Evolutionary conservation across 2,113 vertebrate species (phyloP), one percentile per base, ranked within the genome.

Genomic region (Mugil cephalus): DNA sequence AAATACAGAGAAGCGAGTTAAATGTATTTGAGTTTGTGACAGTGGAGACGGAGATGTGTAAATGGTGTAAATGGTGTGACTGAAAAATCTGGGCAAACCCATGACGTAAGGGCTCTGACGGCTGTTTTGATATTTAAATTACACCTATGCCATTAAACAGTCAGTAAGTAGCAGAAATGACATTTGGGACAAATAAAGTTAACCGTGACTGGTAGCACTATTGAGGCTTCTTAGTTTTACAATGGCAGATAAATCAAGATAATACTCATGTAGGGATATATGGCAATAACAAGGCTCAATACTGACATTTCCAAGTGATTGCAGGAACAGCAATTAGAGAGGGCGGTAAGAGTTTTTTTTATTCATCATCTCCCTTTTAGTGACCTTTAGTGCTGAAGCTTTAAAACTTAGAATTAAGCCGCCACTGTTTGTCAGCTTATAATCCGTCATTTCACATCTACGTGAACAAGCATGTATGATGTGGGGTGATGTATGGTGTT

Each of bases 101-200:
- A 18, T 19, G 8, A 10, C 40, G 21, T 53, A 4, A 60, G 47
- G 7, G 30, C 14, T 6, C 11, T 30, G 17, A 10, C 34, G 7
- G 19, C 11, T n/a, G 30, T 11, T 15, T 45, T 12, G 42, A 47
- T 69, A 60, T 35, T 14, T 59, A 19, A 71, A 76, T 18, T 1
- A 45, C 66, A 24, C 47, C 43, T 53, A 24, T 21, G 18, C 24
- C 14, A 19, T 58, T 62, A 62, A 2, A 46, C 10, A 45, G 48
- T 80, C 54, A 68, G 73, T 77, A 48, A 53, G 18, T 56, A 62
- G 34, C 55, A 3, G 24, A 30, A 76, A 17, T 48, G 35, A 36
- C 11, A 21, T 59, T 35, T 18, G 11, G 39, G 46, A 38, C 19
- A n/a, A 67, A 59, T 42, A 39, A 64, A 77, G 71, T 79, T 19